Conservation (phyloP, 2,797 vertebrate genomes). For the Discoglossus pictus region DNA sequence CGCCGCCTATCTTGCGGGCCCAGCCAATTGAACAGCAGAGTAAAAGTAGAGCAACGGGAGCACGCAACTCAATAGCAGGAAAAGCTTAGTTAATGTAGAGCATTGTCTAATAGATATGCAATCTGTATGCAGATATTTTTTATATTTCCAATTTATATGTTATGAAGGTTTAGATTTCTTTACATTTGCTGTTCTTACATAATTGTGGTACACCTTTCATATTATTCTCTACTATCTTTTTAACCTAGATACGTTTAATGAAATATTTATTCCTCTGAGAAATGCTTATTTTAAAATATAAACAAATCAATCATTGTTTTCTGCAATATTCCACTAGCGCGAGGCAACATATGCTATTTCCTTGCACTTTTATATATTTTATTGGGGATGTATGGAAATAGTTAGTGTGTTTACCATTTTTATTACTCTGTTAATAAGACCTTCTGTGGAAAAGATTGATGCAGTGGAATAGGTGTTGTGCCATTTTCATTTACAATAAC, state of each 20-base stretch:
- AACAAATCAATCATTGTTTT: conserved; percentile 58
- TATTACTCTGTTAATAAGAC: conserved; percentile 63
- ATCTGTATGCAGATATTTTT: too few species aligned
- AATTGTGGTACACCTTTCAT: too few species aligned
- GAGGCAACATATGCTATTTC: conserved; percentile 61
- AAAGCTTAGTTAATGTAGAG: too few species aligned
- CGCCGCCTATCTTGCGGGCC: too few species aligned
- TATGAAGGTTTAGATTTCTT: too few species aligned
- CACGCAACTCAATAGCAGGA: too few species aligned
- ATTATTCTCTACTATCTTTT: conserved; percentile 53
- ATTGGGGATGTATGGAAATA: conserved; percentile 63
- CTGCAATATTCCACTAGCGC: conserved; percentile 55
- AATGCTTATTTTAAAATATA: not conserved
- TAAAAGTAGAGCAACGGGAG: too few species aligned
- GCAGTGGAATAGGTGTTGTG: conserved; percentile 57
- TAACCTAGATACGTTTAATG: too few species aligned
- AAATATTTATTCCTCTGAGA: conserved; percentile 6
- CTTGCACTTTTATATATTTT: conserved; percentile 54
- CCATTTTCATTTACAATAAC: conserved; percentile 56
- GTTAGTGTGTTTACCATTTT: conserved; percentile 59
- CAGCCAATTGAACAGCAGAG: too few species aligned
- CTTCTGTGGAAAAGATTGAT: conserved; percentile 60
- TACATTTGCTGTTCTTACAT: conserved; percentile 61
- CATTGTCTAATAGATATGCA: too few species aligned
- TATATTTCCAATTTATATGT: too few species aligned